Evolutionary conservation across 2,797 vertebrate species (phyloP), one percentile per base, ranked within the genome.

Genomic region (Cuculus canorus): DNA sequence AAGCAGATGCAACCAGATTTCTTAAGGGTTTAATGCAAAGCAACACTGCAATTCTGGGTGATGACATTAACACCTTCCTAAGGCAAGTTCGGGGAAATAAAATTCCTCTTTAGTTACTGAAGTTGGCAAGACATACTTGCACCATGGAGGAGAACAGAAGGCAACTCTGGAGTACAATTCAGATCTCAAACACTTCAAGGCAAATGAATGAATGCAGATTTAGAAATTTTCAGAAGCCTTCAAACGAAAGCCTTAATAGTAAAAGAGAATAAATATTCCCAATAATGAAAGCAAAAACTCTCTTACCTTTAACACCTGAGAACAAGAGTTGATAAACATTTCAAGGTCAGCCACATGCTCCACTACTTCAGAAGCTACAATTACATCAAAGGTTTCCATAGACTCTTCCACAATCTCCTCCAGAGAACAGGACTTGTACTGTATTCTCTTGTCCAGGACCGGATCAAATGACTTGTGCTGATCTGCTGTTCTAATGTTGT

Each of bases 321-420:
- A 97, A 97, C 99, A 99, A 98, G 98, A 99, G 96, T 97, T 98
- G 94, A 98, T 97, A 77, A 99, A 99, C 21, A 86, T 98, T 96
- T 99, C 99, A 96, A 99, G 97, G 95, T 99, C 98, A 70, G 97
- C 96, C 96, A 99, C 98, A 97, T 99, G 99, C 95, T 99, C 99
- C 92, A 99, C 98, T 93, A 99, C 99, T 97, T 99, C 99, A 22
- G 99, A 99, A 41, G 99, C 99, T 88, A 99, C 96, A 4, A 99
- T 95, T 6, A 99, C 99, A 81, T 99, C 98, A 87, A 99, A 99
- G 33, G 70, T 96, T 95, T 98, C 98, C 68, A 93, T 91, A 9
- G 86, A 97, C 60, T 98, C 97, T 77, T 97, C 96, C 70, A 98
- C 97, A 41, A 99, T 98, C 85, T 99, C 98, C 96, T 99, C 99